phyloP scores from a whole-genome alignment of 2,797 vertebrate species.

The Ctenopoma multispine region DNA sequence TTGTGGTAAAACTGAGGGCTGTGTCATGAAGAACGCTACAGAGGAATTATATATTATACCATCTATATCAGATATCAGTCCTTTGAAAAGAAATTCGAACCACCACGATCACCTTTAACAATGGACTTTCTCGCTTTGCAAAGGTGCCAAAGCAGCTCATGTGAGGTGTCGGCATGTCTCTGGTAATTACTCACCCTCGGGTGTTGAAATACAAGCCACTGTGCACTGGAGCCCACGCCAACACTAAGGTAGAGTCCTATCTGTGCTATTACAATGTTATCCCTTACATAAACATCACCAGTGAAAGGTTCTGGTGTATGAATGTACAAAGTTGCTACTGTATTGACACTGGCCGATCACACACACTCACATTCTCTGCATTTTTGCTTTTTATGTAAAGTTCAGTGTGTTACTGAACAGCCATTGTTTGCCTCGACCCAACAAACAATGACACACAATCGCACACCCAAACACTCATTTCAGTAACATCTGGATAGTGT shows the following conservation, averaged over 20 bases:
- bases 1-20: not conserved
- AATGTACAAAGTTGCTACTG: constrained; percentile 20
- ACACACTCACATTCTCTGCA: constrained; percentile 37
- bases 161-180: constrained; percentile 36
- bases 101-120: constrained; percentile 41
- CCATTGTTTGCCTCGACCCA: constrained; percentile 47
- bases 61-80: constrained; percentile 27
- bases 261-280: not conserved
- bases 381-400: constrained; percentile 54
- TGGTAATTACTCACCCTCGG: constrained; percentile 15
- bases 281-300: constrained; percentile 1
- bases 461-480: constrained; percentile 21
- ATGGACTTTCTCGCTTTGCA: constrained; percentile 36
- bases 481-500: not conserved
- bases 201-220: constrained; percentile 52
- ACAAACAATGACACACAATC: too few relatives aligned
- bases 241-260: not conserved
- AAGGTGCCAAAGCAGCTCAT: constrained; percentile 24
- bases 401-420: constrained; percentile 45
- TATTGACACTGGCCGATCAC: not conserved
- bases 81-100: constrained; percentile 41
- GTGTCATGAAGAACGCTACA: not conserved
- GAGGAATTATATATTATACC: not conserved
- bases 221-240: not conserved
- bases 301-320: not conserved